Percentiles rank a stretch among this genome's conserved stretches.
Conservation (phyloP, 1,140 invertebrate genomes). For the Tetramorium alpestre region DNA sequence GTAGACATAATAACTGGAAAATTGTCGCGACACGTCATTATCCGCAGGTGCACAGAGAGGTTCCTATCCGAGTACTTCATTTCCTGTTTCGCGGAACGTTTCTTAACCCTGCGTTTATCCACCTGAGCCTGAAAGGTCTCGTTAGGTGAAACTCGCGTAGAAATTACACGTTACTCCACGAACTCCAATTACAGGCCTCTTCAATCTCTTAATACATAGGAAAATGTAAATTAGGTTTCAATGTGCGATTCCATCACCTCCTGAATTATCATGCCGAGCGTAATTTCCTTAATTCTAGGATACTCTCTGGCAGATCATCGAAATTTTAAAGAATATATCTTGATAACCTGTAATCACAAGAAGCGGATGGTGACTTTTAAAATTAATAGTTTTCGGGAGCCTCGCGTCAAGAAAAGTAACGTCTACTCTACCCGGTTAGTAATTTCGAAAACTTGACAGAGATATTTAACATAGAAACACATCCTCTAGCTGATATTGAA, state of each 20-base stretch:
- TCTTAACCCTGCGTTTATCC: constrained; percentile 57
- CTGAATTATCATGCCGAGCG: constrained; percentile 25
- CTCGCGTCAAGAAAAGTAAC: not conserved
- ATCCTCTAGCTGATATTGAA: not conserved
- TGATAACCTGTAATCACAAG: constrained; percentile 30
- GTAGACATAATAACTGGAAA: constrained; percentile 53
- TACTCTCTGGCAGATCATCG: constrained; percentile 11
- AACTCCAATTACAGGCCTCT: constrained; percentile 49
- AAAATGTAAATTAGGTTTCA: constrained; percentile 61
- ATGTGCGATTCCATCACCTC: constrained; percentile 53
- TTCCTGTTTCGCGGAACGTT: constrained; percentile 48
- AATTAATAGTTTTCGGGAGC: constrained; percentile 1
- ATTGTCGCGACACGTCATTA: constrained; percentile 56
- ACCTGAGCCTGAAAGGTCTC: constrained; percentile 47
- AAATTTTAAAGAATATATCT: constrained; percentile 14
- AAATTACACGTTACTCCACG: constrained; percentile 51
- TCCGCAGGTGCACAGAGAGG: constrained; percentile 33
- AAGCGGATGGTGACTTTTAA: constrained; percentile 1
- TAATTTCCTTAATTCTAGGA: constrained; percentile 52
- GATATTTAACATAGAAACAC: not conserved
- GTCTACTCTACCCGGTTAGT: not conserved
- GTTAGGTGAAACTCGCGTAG: constrained; percentile 57
- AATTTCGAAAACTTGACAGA: not conserved
- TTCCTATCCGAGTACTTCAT: constrained; percentile 33
- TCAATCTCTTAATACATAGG: constrained; percentile 55